These are phyloP conservation scores for Coptodon rendalli DNA, from an alignment of 2,113 vertebrate species.

Conservation along the genomic window DNA sequence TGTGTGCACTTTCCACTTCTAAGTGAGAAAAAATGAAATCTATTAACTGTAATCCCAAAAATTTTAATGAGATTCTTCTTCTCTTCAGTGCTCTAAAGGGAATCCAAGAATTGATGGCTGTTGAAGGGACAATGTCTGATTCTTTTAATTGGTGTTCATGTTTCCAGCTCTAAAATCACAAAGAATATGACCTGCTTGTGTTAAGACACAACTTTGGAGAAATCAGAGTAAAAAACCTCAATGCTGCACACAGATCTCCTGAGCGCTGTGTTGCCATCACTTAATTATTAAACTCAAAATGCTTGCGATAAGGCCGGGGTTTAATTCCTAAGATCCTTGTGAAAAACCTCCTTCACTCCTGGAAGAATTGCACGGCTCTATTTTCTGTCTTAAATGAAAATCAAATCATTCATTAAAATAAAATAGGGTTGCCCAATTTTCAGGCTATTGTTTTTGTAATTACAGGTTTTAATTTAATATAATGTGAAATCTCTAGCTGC, in stretches of 20 bases:
- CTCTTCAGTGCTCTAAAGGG: background rate
- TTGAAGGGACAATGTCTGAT: background rate
- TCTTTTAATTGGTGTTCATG: background rate
- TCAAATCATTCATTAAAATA: constrained; percentile 32
- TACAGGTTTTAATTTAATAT: constrained; percentile 57
- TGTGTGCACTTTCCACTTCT: background rate
- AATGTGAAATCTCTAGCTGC: constrained; percentile 54
- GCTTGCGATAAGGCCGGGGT: background rate
- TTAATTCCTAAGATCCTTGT: background rate
- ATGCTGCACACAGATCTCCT: background rate
- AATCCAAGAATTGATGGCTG: background rate
- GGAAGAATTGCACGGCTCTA: background rate
- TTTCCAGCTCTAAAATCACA: background rate
- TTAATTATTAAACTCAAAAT: background rate
- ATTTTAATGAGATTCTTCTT: background rate
- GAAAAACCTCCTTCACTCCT: background rate
- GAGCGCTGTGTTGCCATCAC: background rate
- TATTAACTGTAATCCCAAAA: background rate
- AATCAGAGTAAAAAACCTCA: background rate
- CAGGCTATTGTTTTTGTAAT: constrained; percentile 45
- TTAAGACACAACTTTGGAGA: background rate
- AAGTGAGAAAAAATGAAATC: background rate
- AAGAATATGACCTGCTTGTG: background rate
- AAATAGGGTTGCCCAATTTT: constrained; percentile 4
- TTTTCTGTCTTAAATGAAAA: constrained; percentile 10